Percentiles rank a stretch among this genome's conserved stretches.
Conservation (phyloP, 2,888 invertebrate genomes). For the Periphyllus acericola region DNA sequence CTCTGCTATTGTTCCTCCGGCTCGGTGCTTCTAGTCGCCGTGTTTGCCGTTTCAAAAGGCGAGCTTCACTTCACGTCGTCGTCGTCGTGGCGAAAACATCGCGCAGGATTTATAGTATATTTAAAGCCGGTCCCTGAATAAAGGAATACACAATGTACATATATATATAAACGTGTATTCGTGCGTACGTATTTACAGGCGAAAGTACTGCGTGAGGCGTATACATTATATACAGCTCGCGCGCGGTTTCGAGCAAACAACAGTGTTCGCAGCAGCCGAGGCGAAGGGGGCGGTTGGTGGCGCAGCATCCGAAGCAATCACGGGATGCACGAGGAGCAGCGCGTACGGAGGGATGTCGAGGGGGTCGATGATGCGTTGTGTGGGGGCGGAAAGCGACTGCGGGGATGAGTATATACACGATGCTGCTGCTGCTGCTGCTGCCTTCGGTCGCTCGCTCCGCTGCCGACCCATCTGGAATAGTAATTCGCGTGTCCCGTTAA, state of each 20-base stretch:
- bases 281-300: too few species aligned
- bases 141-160: neutral
- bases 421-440: too few species aligned
- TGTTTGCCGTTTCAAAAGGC: neutral
- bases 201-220: neutral
- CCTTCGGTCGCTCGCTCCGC: neutral
- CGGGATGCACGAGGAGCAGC: neutral
- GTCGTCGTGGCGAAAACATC: neutral
- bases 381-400: neutral
- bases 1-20: neutral
- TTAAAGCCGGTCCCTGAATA: neutral
- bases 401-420: neutral
- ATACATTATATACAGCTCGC: neutral
- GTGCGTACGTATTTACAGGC: neutral
- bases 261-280: neutral
- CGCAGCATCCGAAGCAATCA: slow-evolving; percentile 6
- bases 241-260: slow-evolving; percentile 17
- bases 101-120: neutral
- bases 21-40: neutral
- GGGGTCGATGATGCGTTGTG: neutral
- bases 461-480: slow-evolving; percentile 52
- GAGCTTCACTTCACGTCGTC: neutral
- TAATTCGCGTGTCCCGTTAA: slow-evolving; percentile 55
- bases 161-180: neutral
- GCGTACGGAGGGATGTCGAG: neutral